These are phyloP conservation scores for Rhopilema esculentum DNA, from an alignment of 30 jellyfish, hydroid and myxozoan genomes.

Conservation along the genomic window DNA sequence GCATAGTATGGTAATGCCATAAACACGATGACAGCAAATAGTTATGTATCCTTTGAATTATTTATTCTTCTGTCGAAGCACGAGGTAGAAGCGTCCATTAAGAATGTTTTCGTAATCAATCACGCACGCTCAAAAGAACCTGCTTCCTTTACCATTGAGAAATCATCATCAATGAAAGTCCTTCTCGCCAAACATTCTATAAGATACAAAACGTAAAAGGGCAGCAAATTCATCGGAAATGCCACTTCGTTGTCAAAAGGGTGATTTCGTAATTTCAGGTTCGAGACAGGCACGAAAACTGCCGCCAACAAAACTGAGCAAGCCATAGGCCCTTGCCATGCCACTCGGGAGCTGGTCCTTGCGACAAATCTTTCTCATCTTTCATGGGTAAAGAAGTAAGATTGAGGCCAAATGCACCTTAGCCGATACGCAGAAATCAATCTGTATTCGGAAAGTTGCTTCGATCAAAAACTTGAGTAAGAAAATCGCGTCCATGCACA, in stretches of 20 bases:
- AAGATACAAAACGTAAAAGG: not conserved
- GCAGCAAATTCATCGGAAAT: too few species aligned
- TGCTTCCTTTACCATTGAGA: not conserved
- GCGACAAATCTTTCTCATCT: not conserved
- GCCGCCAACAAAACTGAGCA: not conserved
- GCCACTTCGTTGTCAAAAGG: too few species aligned
- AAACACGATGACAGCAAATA: not conserved
- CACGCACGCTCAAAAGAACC: not conserved
- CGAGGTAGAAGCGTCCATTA: not conserved
- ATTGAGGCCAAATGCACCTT: not conserved
- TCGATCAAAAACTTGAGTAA: not conserved
- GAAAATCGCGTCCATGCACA: conserved; percentile 1
- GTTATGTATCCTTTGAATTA: too few species aligned
- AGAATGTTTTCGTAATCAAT: not conserved
- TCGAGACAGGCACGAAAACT: not conserved
- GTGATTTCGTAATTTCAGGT: too few species aligned
- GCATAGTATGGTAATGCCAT: too few species aligned
- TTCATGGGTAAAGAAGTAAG: not conserved
- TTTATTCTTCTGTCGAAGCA: not conserved
- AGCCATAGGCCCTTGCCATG: not conserved
- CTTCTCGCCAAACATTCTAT: not conserved
- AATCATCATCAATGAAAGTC: not conserved
- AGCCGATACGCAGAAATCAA: not conserved
- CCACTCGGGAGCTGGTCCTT: not conserved
- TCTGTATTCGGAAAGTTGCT: not conserved